phyloP scores from a whole-genome alignment of 2,113 vertebrate species.

The Poecilia latipinna region DNA sequence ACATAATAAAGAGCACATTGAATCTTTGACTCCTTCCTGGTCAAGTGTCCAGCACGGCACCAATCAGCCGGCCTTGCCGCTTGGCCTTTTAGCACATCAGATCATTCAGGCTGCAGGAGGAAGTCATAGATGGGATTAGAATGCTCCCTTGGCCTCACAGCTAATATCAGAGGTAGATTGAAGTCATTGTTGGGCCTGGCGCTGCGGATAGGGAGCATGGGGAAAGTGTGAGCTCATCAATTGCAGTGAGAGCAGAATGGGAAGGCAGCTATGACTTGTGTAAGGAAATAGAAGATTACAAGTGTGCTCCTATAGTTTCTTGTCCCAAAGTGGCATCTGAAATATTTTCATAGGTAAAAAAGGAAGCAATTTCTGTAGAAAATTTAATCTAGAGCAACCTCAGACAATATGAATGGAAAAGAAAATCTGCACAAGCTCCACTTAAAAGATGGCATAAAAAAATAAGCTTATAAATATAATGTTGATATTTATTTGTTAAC shows the following conservation, averaged over 20 bases:
- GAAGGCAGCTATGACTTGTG: conserved; percentile 40
- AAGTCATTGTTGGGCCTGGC: conserved; percentile 47
- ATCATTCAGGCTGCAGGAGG: conserved; percentile 53
- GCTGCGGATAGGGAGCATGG: conserved; percentile 46
- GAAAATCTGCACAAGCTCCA: background rate
- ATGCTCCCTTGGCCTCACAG: conserved; percentile 47
- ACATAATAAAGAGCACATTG: background rate
- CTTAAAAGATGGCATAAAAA: background rate
- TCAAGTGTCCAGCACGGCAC: conserved; percentile 24
- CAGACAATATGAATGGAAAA: background rate
- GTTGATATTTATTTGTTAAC: no score
- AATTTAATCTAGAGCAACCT: background rate
- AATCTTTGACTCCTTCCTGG: conserved; percentile 26
- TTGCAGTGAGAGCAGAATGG: conserved; percentile 40
- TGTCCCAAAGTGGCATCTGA: conserved; percentile 3
- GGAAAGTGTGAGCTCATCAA: conserved; percentile 61
- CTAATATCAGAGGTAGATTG: conserved; percentile 61
- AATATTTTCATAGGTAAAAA: conserved; percentile 27
- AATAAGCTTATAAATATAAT: background rate
- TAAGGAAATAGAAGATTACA: conserved; percentile 57
- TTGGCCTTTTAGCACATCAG: conserved; percentile 55
- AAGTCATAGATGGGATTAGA: conserved; percentile 58
- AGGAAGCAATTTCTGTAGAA: conserved; percentile 4
- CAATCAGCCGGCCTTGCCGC: conserved; percentile 12
- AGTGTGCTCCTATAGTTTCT: conserved; percentile 46